Evolutionary conservation across 1,140 invertebrate species (phyloP), one percentile per base, ranked within the genome.

Genomic region (Hyles euphorbiae): DNA sequence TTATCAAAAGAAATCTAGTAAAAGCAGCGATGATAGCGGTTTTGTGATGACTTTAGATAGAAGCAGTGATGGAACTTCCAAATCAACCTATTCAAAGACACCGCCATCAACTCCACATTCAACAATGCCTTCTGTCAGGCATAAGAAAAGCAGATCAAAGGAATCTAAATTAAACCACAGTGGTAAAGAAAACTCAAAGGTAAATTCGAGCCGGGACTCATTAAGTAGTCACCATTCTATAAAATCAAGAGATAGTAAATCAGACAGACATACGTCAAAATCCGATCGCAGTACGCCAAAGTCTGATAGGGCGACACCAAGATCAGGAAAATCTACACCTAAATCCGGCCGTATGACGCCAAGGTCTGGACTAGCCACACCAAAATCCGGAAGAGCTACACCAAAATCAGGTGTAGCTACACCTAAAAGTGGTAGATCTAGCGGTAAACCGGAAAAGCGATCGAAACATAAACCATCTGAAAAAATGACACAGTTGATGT

Each of bases 401-500:
- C 86, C 86, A 5, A 87, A 84, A 69, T 88, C 86, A 12, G 86
- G 84, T 5, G 44, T 74, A 48, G 71, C 76, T 11, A 88, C 86
- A 48, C 86, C 86, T 34, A 88, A 86, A 73, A 87, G 83, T 67
- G 84, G 79, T 9, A 78, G 83, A 63, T 88, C 81, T 56, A 87
- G 83, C 58, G 81, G 83, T 3, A 88, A 84, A 61, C 78, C 85
- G 32, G 87, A 88, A 68, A 88, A 88, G 68, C 72, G 83, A 36
- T 67, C 81, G n/a, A 87, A 89, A 70, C 83, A 89, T 62, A 89
- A 85, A 76, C 65, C 87, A 9, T 89, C 87, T 3, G 88, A 89
- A 62, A 89, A 88, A 78, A 89, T 89, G 84, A 86, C 81, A 34
- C 86, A 89, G 60, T 70, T 89, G 46, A 88, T 89, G 81, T 90